Conservation (phyloP, 92 coral and sea anemone genomes). For the Heliopora coerulea region DNA sequence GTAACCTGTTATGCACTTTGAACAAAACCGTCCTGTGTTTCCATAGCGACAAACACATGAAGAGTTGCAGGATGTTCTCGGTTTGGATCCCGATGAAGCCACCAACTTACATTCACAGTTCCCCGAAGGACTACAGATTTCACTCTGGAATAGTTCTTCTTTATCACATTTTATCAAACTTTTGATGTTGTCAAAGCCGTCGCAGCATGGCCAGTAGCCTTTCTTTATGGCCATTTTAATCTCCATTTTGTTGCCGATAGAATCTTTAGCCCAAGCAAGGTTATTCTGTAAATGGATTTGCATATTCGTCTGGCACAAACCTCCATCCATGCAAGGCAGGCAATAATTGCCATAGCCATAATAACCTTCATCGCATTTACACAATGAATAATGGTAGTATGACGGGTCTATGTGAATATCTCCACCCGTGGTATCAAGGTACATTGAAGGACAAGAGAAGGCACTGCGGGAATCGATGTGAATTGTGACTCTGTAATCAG, state of each 20-base stretch:
- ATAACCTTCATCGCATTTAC: conserved; percentile 65
- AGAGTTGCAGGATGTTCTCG: conserved; percentile 40
- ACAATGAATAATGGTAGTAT: conserved; percentile 56
- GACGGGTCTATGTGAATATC: conserved; percentile 60
- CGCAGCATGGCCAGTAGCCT: conserved; percentile 70
- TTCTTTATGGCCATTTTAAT: conserved; percentile 55
- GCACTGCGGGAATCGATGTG: not conserved
- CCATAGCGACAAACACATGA: conserved; percentile 55
- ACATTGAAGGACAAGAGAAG: conserved; percentile 68
- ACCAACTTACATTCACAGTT: conserved; percentile 21
- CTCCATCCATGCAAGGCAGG: conserved; percentile 62
- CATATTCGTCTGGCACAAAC: too few relatives aligned
- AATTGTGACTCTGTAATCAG: not conserved
- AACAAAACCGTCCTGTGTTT: conserved; percentile 53
- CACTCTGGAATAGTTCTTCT: not conserved
- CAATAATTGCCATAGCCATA: conserved; percentile 60
- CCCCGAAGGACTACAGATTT: conserved; percentile 27
- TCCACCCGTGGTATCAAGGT: conserved; percentile 58
- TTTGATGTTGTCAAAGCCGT: not conserved
- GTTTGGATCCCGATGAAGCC: not conserved
- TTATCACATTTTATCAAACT: conserved; percentile 12
- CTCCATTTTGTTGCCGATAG: too few relatives aligned
- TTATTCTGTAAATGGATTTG: too few relatives aligned
- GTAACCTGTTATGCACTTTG: conserved; percentile 47
- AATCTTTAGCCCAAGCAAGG: too few relatives aligned